phyloP scores from a whole-genome alignment of 2,888 invertebrate genomes.

The Pollenia angustigena region DNA sequence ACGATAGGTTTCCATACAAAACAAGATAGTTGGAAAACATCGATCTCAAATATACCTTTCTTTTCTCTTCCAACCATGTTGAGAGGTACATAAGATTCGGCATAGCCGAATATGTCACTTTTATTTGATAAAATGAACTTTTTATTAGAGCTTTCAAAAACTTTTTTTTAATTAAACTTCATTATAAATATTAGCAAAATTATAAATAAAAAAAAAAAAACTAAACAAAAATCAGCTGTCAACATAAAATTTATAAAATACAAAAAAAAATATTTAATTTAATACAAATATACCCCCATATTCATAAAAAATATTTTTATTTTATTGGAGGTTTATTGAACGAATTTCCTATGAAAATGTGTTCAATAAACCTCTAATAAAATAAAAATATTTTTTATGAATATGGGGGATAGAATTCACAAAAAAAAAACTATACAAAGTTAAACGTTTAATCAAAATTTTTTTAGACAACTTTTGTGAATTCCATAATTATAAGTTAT shows the following conservation, averaged over 20 bases:
- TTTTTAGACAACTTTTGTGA: not conserved
- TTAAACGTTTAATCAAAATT: not conserved
- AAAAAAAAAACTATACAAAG: not conserved
- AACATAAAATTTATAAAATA: slow-evolving; percentile 49
- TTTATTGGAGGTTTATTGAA: too few relatives aligned
- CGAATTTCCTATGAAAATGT: too few relatives aligned
- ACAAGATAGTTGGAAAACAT: too few relatives aligned
- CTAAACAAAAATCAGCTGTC: slow-evolving; percentile 62
- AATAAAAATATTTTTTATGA: too few relatives aligned
- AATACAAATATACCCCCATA: slow-evolving; percentile 54
- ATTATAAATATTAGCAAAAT: slow-evolving; percentile 52
- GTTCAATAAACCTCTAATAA: too few relatives aligned
- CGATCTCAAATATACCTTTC: too few relatives aligned
- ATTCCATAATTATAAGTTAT: slow-evolving; percentile 14
- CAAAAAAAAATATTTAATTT: slow-evolving; percentile 28
- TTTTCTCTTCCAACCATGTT: too few relatives aligned
- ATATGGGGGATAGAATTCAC: slow-evolving; percentile 41
- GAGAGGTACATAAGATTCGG: too few relatives aligned
- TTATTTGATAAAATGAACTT: too few relatives aligned
- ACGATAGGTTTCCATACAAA: too few relatives aligned
- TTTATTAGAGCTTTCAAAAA: not conserved
- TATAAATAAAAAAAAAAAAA: slow-evolving; percentile 65
- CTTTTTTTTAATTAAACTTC: slow-evolving; percentile 1
- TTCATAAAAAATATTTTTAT: too few relatives aligned
- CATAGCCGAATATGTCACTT: too few relatives aligned